Evolutionary conservation across 2,888 invertebrate species (phyloP).

Genomic region (Stenodera caucasica): DNA sequence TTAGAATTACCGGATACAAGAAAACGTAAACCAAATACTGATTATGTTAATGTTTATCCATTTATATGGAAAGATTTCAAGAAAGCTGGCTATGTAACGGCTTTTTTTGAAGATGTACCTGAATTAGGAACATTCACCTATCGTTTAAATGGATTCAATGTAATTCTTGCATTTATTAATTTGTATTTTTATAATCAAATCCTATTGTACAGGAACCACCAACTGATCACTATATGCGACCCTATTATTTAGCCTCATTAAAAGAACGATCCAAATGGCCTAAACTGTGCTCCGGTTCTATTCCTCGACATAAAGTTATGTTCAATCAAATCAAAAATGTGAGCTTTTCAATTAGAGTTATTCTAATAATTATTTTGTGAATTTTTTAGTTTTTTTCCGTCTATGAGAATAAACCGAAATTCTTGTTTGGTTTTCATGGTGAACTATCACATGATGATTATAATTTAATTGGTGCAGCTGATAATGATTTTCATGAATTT

Average conservation of each 20-base stretch:
- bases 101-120: slow-evolving; percentile 86
- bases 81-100: slow-evolving; percentile 72
- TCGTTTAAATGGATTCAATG: slow-evolving; percentile 81
- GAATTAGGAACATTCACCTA: slow-evolving; percentile 86
- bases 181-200: background rate
- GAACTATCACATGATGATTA: slow-evolving; percentile 87
- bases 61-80: slow-evolving; percentile 83
- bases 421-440: slow-evolving; percentile 85
- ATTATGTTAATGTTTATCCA: slow-evolving; percentile 75
- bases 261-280: slow-evolving; percentile 61
- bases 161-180: slow-evolving; percentile 26
- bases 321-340: slow-evolving; percentile 69
- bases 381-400: slow-evolving; percentile 60
- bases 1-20: slow-evolving; percentile 86
- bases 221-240: slow-evolving; percentile 87
- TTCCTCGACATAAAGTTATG: slow-evolving; percentile 70
- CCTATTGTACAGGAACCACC: slow-evolving; percentile 62
- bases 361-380: background rate
- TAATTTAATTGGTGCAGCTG: slow-evolving; percentile 76
- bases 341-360: slow-evolving; percentile 13
- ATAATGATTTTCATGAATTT: slow-evolving; percentile 70
- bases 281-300: slow-evolving; percentile 69
- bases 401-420: slow-evolving; percentile 72
- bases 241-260: slow-evolving; percentile 73
- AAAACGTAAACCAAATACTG: slow-evolving; percentile 65